Evolutionary conservation across 1,140 invertebrate species (phyloP), one percentile per base, ranked within the genome.

Genomic region (Aphelenchoides fujianensis): DNA sequence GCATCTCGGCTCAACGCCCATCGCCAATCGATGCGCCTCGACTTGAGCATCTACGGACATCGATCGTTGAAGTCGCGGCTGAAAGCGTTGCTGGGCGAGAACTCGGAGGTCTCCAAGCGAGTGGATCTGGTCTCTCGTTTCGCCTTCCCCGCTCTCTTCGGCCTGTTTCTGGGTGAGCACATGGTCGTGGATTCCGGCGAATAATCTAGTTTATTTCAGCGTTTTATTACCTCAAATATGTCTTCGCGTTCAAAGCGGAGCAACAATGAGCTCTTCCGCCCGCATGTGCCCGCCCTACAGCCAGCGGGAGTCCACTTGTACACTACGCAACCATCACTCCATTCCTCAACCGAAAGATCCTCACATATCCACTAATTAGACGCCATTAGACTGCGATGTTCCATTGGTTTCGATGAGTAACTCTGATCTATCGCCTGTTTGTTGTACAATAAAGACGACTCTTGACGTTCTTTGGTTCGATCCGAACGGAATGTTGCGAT

Each of bases 91-190:
- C 57, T 82, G 19, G 75, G 78, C 31, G 32, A 78, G n/a, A 74
- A 68, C 12, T 57, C 73, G 27, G 78, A 81, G 2, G 36, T 81
- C 1, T 82, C 80, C 2, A 76, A 84, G 48, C 78, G 74, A 37
- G 75, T 82, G 23, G 80, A 82, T 73, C 64, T 84, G 27, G 64
- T 81, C 30, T 80, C 77, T 0, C 57, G 78, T 53, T 70, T 73
- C 68, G 74, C 66, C 27, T 80, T 83, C 34, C 77, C 80, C 27
- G 59, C 78, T 3, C 37, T 79, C 9, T 77, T 77, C 41, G 36
- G 52, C 23, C 68, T 54, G 23, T 77, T 77, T 54, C 61, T 77
- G 12, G 48, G 77, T 77, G 36, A 36, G 72, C n/a, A n/a, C n/a
- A n/a, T n/a, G n/a, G n/a, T n/a, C n/a, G n/a, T n/a, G n/a, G 30